A percentile compares a stretch with the other conserved stretches of the same genome.
Evolutionary conservation across 2,888 invertebrate genomes (phyloP).

Genomic region (Microdon myrmicae): DNA sequence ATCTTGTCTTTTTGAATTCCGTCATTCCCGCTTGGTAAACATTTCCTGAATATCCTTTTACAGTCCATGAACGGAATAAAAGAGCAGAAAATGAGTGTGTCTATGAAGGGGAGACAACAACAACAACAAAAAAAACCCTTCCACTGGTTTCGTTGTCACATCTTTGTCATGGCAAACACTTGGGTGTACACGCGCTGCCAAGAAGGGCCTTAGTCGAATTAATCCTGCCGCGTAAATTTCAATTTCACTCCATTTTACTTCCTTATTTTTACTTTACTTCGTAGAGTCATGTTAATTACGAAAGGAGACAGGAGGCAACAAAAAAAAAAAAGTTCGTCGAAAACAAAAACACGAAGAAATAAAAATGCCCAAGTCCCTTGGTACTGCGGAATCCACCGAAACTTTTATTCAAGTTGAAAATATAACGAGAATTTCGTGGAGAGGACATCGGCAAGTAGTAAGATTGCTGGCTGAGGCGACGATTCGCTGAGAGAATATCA

Average conservation of each 20-base stretch:
- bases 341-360: neutral
- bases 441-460: slow-evolving; percentile 38
- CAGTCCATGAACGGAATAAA: neutral
- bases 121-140: neutral
- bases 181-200: slow-evolving; percentile 8
- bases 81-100: too few relatives aligned
- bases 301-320: slow-evolving; percentile 3
- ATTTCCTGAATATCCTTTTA: slow-evolving; percentile 3
- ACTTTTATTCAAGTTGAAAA: slow-evolving; percentile 21
- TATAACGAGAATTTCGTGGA: slow-evolving; percentile 20
- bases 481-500: neutral
- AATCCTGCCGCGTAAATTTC: slow-evolving; percentile 45
- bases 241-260: slow-evolving; percentile 33
- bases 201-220: slow-evolving; percentile 19
- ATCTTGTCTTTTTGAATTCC: neutral
- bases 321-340: too few relatives aligned
- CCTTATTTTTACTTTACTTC: slow-evolving; percentile 16
- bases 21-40: neutral
- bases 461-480: too few relatives aligned
- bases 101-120: too few relatives aligned
- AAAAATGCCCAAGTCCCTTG: too few relatives aligned
- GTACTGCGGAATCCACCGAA: too few relatives aligned
- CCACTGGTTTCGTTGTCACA: slow-evolving; percentile 37
- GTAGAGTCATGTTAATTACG: slow-evolving; percentile 37
- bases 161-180: slow-evolving; percentile 35